Evolutionary conservation across 2,888 invertebrate genomes (phyloP).

Genomic region (Lamellibrachia columna): DNA sequence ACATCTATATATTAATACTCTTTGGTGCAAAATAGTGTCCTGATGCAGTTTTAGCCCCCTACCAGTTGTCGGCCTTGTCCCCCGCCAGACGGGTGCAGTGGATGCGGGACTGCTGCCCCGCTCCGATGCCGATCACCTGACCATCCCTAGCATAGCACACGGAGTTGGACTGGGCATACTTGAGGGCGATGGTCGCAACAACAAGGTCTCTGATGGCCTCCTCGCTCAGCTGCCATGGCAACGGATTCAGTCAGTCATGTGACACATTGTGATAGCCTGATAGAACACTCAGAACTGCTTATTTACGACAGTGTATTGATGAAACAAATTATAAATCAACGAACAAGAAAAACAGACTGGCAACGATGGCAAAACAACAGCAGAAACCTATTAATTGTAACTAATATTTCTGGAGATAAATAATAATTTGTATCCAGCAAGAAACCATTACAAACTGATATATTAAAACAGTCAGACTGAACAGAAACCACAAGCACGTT

Average conservation of each 20-base stretch:
- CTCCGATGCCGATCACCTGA: conserved; percentile 91
- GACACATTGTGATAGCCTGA: not conserved
- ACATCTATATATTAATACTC: not conserved
- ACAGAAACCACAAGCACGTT: no score
- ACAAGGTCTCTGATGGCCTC: conserved; percentile 87
- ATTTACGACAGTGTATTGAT: not conserved
- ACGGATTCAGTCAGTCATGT: not conserved
- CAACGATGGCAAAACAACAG: not conserved
- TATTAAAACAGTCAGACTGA: not conserved
- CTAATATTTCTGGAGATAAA: no score
- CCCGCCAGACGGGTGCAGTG: conserved; percentile 98
- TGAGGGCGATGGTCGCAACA: conserved; percentile 94
- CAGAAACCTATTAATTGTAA: not conserved
- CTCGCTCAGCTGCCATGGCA: conserved; percentile 72
- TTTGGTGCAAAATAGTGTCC: not conserved
- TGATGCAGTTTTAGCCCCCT: conserved; percentile 37
- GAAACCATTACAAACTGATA: not conserved
- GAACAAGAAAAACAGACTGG: not conserved
- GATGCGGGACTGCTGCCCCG: conserved; percentile 98
- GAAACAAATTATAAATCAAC: not conserved
- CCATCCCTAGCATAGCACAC: conserved; percentile 96
- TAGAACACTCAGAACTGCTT: not conserved
- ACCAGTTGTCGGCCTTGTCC: conserved; percentile 96
- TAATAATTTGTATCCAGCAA: no score
- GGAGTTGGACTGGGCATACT: conserved; percentile 98